Percentiles rank a stretch among this genome's conserved stretches.
Conservation (phyloP, 2,113 vertebrate species). For the Neotoma lepida region DNA sequence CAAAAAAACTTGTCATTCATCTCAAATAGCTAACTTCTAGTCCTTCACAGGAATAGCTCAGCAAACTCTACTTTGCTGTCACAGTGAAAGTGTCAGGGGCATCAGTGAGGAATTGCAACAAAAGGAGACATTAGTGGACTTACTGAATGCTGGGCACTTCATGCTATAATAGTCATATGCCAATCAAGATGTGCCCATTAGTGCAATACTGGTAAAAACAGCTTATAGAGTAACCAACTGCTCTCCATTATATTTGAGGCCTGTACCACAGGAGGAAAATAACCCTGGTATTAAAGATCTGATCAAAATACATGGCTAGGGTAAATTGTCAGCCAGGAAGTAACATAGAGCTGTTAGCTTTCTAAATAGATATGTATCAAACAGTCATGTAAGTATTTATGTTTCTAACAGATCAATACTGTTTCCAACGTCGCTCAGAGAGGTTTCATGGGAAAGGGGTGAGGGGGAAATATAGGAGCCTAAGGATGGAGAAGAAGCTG, state of each 20-base stretch:
- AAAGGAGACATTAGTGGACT: not conserved
- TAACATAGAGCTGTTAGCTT: too few species aligned
- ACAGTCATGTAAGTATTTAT: not conserved
- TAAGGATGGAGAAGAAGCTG: not conserved
- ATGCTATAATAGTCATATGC: not conserved
- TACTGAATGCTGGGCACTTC: not conserved
- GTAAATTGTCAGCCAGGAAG: not conserved
- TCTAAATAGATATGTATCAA: not conserved
- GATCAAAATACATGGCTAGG: not conserved
- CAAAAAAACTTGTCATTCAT: not conserved
- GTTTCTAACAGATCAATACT: not conserved
- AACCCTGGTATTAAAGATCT: not conserved
- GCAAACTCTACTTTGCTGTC: not conserved
- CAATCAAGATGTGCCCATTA: not conserved
- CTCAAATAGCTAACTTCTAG: not conserved
- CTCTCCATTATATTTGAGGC: not conserved
- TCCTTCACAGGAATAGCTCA: not conserved
- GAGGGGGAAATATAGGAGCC: rapidly evolving
- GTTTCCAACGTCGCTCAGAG: not conserved
- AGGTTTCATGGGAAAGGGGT: not conserved
- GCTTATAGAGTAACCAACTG: not conserved
- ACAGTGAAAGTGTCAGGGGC: not conserved
- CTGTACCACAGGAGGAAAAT: not conserved
- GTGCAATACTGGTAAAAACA: not conserved
- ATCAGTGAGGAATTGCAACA: not conserved